Conservation (phyloP, 2,888 invertebrate species). For the Luffia ferchaultella region DNA sequence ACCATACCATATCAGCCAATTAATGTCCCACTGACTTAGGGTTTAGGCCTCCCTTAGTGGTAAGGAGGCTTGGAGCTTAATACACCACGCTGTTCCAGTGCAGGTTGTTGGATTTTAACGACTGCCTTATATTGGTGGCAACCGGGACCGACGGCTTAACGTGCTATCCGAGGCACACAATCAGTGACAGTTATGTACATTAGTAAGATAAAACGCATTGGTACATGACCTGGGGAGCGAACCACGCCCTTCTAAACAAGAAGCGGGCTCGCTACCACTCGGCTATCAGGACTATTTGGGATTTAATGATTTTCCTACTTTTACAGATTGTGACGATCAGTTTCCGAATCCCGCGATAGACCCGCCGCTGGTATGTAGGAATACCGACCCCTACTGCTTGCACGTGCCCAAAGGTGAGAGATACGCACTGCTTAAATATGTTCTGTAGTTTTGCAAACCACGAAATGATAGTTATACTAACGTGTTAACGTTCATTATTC, state of each 20-base stretch:
- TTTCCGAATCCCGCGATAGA: slow-evolving; percentile 30
- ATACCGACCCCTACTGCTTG: slow-evolving; percentile 50
- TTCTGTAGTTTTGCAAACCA: no score
- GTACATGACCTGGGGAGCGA: no score
- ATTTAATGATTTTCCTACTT: background rate
- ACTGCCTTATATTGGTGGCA: no score
- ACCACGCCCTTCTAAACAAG: background rate
- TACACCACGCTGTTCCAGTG: no score
- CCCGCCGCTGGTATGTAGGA: slow-evolving; percentile 40
- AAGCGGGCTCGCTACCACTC: background rate
- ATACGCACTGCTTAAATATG: no score
- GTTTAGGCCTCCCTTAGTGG: no score
- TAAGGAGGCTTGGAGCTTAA: no score
- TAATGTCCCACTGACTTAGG: no score
- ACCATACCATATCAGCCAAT: no score
- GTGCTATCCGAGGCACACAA: background rate
- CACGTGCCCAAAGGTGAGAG: slow-evolving; percentile 53
- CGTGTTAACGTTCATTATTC: no score
- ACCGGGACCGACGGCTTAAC: background rate
- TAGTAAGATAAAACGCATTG: background rate
- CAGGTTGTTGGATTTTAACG: no score
- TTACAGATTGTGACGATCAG: slow-evolving; percentile 12
- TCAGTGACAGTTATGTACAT: background rate
- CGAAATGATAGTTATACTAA: no score
- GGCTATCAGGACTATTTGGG: background rate